Percentiles rank a stretch among this genome's conserved stretches.
phyloP scores from a whole-genome alignment of 1,140 invertebrate genomes.

The Venturia canescens region DNA sequence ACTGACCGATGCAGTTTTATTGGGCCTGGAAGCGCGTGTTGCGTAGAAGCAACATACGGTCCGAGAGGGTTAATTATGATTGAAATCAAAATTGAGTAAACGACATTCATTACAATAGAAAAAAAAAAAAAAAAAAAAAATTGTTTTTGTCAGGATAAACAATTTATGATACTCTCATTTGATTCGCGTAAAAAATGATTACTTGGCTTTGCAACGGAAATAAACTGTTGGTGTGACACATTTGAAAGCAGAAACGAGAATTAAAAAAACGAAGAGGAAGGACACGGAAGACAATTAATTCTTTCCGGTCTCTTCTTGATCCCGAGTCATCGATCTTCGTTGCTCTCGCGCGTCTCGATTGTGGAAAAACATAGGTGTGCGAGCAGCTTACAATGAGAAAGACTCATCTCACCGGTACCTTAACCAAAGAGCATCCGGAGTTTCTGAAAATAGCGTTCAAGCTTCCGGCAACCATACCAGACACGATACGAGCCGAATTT shows the following conservation, averaged over 20 bases:
- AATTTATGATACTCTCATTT: too few species aligned
- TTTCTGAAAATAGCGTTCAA: slow-evolving; percentile 30
- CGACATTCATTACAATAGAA: too few species aligned
- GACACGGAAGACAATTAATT: not conserved
- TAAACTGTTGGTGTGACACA: not conserved
- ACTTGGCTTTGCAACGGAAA: too few species aligned
- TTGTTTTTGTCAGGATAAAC: too few species aligned
- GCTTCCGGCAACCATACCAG: slow-evolving; percentile 48
- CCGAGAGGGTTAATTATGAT: too few species aligned
- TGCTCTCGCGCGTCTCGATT: slow-evolving; percentile 39
- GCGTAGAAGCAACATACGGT: too few species aligned
- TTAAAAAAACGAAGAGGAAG: not conserved
- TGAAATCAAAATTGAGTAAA: too few species aligned
- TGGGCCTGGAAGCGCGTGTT: too few species aligned
- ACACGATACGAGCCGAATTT: slow-evolving; percentile 58
- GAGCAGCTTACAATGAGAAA: slow-evolving; percentile 38
- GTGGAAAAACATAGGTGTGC: not conserved
- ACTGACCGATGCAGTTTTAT: too few species aligned
- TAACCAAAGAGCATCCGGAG: not conserved
- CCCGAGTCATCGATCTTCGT: slow-evolving; percentile 62
- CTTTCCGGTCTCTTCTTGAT: not conserved
- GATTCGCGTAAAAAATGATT: too few species aligned
- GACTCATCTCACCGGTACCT: not conserved
- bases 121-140: too few species aligned
- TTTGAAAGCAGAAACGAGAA: too few species aligned